Percentiles rank a stretch among this genome's conserved stretches.
Evolutionary conservation across 2,888 invertebrate species (phyloP).

Genomic region (Noctua fimbriata): DNA sequence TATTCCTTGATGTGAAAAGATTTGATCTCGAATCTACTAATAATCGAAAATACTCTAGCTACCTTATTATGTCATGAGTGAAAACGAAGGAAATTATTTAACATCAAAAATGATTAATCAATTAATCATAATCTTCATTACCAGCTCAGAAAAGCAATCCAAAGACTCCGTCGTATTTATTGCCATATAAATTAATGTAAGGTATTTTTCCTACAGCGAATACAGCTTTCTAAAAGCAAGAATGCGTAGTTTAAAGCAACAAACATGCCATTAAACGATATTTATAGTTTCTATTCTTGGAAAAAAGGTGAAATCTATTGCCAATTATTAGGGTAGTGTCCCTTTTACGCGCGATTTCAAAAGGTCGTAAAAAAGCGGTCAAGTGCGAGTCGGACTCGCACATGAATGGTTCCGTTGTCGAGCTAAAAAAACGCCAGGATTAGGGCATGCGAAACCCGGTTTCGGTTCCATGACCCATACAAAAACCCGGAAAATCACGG

Average conservation of each 20-base stretch:
- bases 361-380: slow-evolving; percentile 35
- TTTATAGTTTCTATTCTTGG: slow-evolving; percentile 59
- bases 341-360: slow-evolving; percentile 36
- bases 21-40: not conserved
- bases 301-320: slow-evolving; percentile 59
- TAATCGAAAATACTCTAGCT: no score
- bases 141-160: slow-evolving; percentile 3
- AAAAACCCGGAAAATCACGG: no score
- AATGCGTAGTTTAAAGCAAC: slow-evolving; percentile 35
- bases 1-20: not conserved
- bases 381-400: not conserved
- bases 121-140: slow-evolving; percentile 6
- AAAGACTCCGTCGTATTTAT: slow-evolving; percentile 7
- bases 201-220: slow-evolving; percentile 19
- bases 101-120: not conserved
- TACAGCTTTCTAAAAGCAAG: slow-evolving; percentile 43
- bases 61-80: not conserved
- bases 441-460: no score
- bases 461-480: no score
- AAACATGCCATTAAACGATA: slow-evolving; percentile 56
- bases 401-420: not conserved
- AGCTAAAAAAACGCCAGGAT: not conserved
- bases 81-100: not conserved
- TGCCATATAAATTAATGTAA: slow-evolving; percentile 19
- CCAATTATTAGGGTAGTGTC: slow-evolving; percentile 44